phyloP scores from a whole-genome alignment of 2,888 invertebrate genomes.

The Drosophila prostipennis region DNA sequence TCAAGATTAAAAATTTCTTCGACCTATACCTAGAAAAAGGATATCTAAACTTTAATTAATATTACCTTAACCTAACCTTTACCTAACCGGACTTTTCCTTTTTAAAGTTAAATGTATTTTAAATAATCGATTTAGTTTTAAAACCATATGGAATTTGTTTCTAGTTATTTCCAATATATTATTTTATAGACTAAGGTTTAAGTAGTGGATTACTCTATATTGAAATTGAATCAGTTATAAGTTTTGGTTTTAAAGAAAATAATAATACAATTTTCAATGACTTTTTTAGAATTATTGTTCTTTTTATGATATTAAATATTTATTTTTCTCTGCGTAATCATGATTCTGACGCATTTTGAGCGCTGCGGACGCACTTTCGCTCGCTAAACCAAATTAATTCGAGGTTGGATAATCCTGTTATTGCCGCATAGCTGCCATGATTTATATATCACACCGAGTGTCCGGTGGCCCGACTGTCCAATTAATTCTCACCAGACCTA shows the following conservation, averaged over 20 bases:
- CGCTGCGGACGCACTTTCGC: conserved; percentile 41
- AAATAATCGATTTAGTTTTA: too few relatives aligned
- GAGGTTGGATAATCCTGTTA: conserved; percentile 52
- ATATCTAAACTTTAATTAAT: too few relatives aligned
- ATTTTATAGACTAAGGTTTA: too few relatives aligned
- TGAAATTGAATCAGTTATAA: too few relatives aligned
- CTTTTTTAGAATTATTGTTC: background rate
- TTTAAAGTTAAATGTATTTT: too few relatives aligned
- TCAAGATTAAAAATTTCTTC: too few relatives aligned
- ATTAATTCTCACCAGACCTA: conserved; percentile 58
- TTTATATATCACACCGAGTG: conserved; percentile 66
- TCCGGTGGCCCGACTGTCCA: conserved; percentile 40
- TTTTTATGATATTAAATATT: background rate
- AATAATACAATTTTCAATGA: accelerated
- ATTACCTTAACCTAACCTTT: too few relatives aligned
- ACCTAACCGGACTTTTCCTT: too few relatives aligned
- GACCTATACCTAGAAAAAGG: too few relatives aligned
- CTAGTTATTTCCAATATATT: too few relatives aligned
- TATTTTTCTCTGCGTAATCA: background rate
- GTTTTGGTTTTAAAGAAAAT: background rate
- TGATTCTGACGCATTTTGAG: conserved; percentile 16
- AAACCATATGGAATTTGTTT: too few relatives aligned
- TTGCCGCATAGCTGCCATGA: conserved; percentile 57
- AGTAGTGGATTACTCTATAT: background rate
- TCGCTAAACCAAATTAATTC: conserved; percentile 46